phyloP scores from a whole-genome alignment of 2,888 invertebrate genomes.

The Amblyjoppa fuscipennis region DNA sequence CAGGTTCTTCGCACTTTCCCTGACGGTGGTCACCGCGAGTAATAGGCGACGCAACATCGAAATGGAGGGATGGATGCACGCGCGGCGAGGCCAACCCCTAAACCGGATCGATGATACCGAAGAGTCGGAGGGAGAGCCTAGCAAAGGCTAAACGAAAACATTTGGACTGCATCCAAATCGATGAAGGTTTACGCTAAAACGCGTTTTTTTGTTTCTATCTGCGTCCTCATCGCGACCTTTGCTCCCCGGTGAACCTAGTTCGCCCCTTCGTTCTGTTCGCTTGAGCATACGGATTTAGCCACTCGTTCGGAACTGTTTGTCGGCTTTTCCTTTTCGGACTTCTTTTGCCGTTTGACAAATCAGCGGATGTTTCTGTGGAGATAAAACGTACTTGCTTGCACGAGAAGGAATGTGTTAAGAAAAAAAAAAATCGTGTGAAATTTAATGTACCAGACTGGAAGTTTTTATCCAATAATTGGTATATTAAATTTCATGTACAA shows the following conservation, averaged over 20 bases:
- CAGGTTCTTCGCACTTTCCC: background rate
- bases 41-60: conserved; percentile 12
- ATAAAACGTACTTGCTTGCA: background rate
- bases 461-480: too few species aligned
- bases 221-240: background rate
- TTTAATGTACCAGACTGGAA: too few species aligned
- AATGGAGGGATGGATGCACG: background rate
- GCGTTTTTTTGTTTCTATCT: conserved; percentile 7
- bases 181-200: conserved; percentile 36
- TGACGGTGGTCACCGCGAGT: background rate
- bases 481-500: too few species aligned
- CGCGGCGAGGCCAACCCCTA: conserved; percentile 20
- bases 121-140: background rate
- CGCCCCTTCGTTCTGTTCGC: background rate
- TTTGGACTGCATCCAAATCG: conserved; percentile 31
- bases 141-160: conserved; percentile 10
- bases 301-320: too few species aligned
- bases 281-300: background rate
- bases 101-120: conserved; percentile 47
- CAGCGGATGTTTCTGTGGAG: background rate
- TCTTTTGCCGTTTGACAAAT: background rate
- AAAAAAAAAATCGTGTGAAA: background rate
- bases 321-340: background rate
- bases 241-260: background rate
- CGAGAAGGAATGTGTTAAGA: background rate